These are phyloP conservation scores for Chalcosyrphus nemorum DNA, from an alignment of 2,888 invertebrate genomes.

Conservation along the genomic window DNA sequence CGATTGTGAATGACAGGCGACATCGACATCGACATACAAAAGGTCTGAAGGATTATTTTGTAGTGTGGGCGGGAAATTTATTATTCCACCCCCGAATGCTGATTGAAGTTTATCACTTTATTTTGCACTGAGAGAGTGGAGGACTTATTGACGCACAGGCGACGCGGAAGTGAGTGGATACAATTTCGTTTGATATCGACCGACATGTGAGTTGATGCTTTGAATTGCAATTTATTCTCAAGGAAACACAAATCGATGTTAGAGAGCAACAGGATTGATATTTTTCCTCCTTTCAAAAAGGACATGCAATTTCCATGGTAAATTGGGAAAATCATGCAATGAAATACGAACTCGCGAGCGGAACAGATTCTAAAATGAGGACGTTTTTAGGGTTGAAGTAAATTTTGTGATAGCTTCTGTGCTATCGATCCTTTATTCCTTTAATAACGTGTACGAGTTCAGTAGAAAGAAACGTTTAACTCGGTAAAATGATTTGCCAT, in stretches of 20 bases:
- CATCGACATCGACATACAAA: neutral
- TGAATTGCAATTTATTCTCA: slow-evolving; percentile 3
- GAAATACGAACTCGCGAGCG: neutral
- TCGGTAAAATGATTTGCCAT: too few species aligned
- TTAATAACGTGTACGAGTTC: too few species aligned
- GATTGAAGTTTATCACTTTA: slow-evolving; percentile 25
- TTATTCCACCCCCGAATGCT: neutral
- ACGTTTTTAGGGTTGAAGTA: neutral
- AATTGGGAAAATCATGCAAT: neutral
- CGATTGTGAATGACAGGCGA: slow-evolving; percentile 11
- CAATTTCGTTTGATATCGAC: neutral
- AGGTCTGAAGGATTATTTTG: neutral
- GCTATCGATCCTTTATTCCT: too few species aligned
- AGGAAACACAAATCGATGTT: neutral
- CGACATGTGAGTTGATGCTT: neutral
- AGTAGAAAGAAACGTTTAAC: too few species aligned
- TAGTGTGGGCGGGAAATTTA: neutral
- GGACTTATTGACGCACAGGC: neutral
- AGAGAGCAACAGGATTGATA: neutral
- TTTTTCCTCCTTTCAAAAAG: neutral
- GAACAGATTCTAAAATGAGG: neutral
- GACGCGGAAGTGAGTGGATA: neutral
- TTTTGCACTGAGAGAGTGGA: neutral
- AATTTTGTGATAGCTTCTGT: too few species aligned
- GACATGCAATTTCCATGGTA: neutral